Evolutionary conservation across 2,113 vertebrate species (phyloP).

Genomic region (Phrynocephalus versicolor): DNA sequence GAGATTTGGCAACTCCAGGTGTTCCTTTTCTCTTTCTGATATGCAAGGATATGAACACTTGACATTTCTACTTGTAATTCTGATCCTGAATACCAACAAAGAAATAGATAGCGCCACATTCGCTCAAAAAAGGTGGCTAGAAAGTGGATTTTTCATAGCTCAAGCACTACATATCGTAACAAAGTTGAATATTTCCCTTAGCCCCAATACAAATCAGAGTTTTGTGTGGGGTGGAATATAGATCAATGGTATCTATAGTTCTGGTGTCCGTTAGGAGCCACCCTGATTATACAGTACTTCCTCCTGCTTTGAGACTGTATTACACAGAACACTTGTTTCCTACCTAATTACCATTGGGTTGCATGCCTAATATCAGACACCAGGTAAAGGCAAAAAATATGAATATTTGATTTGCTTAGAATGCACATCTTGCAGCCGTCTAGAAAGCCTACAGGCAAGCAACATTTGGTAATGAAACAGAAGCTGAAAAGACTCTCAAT

Average conservation of each 20-base stretch:
- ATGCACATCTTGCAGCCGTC: background rate
- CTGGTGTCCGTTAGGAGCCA: background rate
- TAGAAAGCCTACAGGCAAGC: background rate
- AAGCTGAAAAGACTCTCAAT: background rate
- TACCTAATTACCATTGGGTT: background rate
- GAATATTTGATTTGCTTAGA: background rate
- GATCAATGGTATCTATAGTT: background rate
- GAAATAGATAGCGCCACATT: background rate
- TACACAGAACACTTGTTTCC: conserved; percentile 8
- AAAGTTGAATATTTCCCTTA: background rate
- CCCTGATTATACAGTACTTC: background rate
- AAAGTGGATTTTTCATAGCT: background rate
- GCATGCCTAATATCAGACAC: background rate
- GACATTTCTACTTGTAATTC: background rate
- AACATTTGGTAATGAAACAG: background rate
- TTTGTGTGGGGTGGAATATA: background rate
- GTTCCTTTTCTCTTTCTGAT: background rate
- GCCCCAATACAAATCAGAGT: background rate
- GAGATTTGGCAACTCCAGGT: background rate
- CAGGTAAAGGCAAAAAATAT: background rate
- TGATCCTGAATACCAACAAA: background rate
- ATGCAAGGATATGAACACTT: background rate
- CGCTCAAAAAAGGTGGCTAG: background rate
- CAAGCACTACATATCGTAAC: background rate
- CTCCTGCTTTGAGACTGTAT: background rate